Percentiles rank a stretch among this genome's conserved stretches.
These are phyloP conservation scores for Alosa sapidissima DNA, from an alignment of 2,797 vertebrate species.

Conservation along the genomic window DNA sequence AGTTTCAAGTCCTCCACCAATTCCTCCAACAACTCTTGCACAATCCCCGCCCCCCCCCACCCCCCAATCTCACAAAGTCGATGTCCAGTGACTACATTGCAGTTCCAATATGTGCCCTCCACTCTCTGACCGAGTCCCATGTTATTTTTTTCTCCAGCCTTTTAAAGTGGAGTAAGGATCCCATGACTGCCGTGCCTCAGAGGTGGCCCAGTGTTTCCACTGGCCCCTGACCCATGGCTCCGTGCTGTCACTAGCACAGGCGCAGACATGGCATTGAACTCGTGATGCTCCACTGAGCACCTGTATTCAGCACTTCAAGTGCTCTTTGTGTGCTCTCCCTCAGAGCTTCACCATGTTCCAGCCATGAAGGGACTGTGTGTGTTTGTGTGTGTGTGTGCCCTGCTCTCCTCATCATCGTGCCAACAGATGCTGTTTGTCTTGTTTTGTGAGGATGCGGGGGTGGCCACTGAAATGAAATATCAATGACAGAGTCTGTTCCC, in stretches of 20 bases:
- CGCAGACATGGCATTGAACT: constrained; percentile 37
- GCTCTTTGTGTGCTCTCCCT: constrained; percentile 41
- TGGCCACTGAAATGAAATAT: constrained; percentile 39
- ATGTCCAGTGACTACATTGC: background rate
- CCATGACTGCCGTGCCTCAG: background rate
- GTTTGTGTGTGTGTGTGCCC: constrained; percentile 4
- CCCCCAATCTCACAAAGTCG: background rate
- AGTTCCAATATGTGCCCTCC: background rate
- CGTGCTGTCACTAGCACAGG: constrained; percentile 26
- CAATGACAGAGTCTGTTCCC: constrained; percentile 44
- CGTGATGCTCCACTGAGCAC: constrained; percentile 44
- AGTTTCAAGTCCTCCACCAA: background rate
- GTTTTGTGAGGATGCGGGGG: constrained; percentile 46
- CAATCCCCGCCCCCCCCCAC: background rate
- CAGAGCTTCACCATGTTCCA: constrained; percentile 21
- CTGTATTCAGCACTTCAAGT: constrained; percentile 39
- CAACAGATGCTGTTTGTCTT: constrained; percentile 49
- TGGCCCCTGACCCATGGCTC: constrained; percentile 34
- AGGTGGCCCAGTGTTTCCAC: constrained; percentile 17
- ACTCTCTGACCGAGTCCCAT: background rate
- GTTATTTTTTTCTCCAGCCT: background rate
- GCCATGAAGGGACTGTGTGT: constrained; percentile 37
- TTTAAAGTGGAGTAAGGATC: background rate
- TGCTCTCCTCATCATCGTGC: constrained; percentile 33
- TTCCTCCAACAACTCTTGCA: background rate